Conservation (phyloP, 2,797 vertebrate genomes). For the Phrynocephalus vlangalii region DNA sequence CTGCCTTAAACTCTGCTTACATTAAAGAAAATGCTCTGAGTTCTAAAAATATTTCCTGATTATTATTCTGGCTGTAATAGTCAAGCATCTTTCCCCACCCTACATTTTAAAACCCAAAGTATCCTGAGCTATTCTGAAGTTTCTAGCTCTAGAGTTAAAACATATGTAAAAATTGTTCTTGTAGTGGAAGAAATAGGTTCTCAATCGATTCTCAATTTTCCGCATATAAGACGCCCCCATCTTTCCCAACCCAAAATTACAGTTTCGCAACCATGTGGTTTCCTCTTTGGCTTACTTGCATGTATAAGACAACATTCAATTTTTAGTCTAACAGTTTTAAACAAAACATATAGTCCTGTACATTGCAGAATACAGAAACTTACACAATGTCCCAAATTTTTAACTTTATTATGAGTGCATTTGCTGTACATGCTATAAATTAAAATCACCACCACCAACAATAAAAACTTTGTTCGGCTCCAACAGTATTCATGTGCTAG, state of each 20-base stretch:
- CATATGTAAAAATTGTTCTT: background rate
- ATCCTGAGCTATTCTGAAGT: background rate
- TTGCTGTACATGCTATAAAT: background rate
- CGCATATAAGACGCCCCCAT: no score
- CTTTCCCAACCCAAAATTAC: no score
- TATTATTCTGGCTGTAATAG: constrained; percentile 16
- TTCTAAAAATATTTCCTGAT: constrained; percentile 22
- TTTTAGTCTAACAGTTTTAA: no score
- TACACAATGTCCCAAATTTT: background rate
- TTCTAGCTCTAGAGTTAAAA: background rate
- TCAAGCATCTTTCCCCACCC: background rate
- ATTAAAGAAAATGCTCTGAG: constrained; percentile 17
- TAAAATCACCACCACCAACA: background rate
- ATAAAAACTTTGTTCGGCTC: background rate
- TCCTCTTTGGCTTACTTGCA: no score
- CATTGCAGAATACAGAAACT: no score
- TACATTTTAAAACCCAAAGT: background rate
- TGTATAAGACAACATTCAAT: no score
- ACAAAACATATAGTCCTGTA: no score
- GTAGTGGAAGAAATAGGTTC: background rate
- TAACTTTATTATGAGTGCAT: background rate
- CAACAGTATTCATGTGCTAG: background rate
- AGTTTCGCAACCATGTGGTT: no score
- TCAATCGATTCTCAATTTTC: no score
- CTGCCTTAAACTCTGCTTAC: constrained; percentile 30